These are phyloP conservation scores for Noctua fimbriata DNA, from an alignment of 2,888 invertebrate species.

Conservation along the genomic window DNA sequence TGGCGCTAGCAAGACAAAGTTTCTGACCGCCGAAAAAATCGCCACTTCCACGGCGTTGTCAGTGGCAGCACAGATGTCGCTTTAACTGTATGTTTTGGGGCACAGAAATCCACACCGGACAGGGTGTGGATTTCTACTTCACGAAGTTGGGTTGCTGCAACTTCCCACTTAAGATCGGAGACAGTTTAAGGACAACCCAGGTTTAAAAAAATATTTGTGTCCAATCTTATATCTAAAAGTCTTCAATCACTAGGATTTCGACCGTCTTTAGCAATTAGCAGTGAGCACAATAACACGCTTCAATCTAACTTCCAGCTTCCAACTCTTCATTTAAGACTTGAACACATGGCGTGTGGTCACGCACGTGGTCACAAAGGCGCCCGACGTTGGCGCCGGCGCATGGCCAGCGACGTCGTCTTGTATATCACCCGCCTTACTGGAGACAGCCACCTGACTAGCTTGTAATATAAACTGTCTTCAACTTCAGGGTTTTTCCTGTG, in stretches of 20 bases:
- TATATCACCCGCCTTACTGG: constrained; percentile 46
- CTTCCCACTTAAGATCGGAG: no score
- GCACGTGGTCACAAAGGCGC: constrained; percentile 60
- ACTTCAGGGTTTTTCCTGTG: neutral
- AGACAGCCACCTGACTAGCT: constrained; percentile 13
- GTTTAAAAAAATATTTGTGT: neutral
- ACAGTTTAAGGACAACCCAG: neutral
- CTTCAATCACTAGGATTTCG: neutral
- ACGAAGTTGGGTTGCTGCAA: neutral
- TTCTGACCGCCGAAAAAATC: no score
- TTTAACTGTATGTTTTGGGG: neutral
- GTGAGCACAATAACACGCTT: neutral
- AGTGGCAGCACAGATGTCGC: neutral
- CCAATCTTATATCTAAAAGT: neutral
- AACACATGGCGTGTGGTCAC: constrained; percentile 57
- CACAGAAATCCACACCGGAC: no score
- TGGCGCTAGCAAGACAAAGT: no score
- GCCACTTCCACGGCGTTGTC: neutral
- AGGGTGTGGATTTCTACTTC: no score
- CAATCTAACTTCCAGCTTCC: neutral
- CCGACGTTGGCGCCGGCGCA: constrained; percentile 31
- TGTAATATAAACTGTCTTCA: constrained; percentile 11
- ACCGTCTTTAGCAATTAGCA: neutral
- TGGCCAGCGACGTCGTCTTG: constrained; percentile 32
- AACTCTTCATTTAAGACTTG: constrained; percentile 8